These are phyloP conservation scores for Drosophila borealis DNA, from an alignment of 2,888 invertebrate species.

Conservation along the genomic window DNA sequence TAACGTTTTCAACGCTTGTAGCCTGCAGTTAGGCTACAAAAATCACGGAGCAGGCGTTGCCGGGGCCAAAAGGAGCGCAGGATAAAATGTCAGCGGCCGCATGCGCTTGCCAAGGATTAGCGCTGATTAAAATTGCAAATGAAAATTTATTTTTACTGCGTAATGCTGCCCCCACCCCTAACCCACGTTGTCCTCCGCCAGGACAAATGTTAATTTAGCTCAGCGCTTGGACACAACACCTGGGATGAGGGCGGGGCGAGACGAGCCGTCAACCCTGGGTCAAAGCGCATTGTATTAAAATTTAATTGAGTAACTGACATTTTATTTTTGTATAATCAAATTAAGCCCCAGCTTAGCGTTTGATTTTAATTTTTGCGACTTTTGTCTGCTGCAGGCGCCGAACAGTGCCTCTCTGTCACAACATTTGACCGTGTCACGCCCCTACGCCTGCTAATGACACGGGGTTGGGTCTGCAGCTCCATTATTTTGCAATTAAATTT, in stretches of 20 bases:
- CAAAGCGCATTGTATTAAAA: conserved; percentile 79
- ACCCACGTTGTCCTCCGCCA: background rate
- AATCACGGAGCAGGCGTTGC: conserved; percentile 70
- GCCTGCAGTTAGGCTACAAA: conserved; percentile 80
- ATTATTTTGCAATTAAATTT: conserved; percentile 76
- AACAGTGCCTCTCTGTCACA: conserved; percentile 44
- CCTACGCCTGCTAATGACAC: background rate
- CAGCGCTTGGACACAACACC: conserved; percentile 34
- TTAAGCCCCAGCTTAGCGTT: conserved; percentile 83
- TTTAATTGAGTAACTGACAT: conserved; percentile 85
- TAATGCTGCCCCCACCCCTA: conserved; percentile 14
- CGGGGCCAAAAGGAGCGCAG: conserved; percentile 24
- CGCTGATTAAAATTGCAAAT: conserved; percentile 85
- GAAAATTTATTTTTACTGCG: conserved; percentile 83
- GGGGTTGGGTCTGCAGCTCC: conserved; percentile 15
- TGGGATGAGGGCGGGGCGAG: background rate
- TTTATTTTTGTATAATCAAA: conserved; percentile 84
- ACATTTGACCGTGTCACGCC: conserved; percentile 36
- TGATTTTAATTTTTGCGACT: conserved; percentile 83
- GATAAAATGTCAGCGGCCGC: conserved; percentile 59
- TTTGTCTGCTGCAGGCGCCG: conserved; percentile 56
- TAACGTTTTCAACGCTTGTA: conserved; percentile 55
- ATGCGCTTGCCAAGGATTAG: conserved; percentile 83
- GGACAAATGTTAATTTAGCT: conserved; percentile 72
- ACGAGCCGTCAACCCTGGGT: conserved; percentile 23